Evolutionary conservation across 2,797 vertebrate species (phyloP).

Genomic region (Cossypha heuglini): DNA sequence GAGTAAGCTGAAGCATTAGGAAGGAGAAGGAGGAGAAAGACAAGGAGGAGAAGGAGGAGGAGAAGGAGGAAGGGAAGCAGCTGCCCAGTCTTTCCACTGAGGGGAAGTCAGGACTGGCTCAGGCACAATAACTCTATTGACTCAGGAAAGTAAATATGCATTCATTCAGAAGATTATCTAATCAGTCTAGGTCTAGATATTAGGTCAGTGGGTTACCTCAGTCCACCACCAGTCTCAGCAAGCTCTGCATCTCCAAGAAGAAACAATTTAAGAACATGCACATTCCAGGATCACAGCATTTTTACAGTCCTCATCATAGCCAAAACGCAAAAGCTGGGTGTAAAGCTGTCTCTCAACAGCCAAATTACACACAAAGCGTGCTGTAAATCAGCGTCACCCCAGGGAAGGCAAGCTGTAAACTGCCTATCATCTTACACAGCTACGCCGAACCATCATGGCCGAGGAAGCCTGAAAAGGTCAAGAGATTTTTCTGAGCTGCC

Average conservation of each 20-base stretch:
- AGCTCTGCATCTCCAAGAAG: neutral
- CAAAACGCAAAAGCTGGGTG: slow-evolving; percentile 25
- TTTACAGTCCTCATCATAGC: neutral
- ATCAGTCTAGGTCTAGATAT: slow-evolving; percentile 28
- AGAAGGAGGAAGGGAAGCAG: neutral
- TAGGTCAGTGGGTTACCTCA: slow-evolving; percentile 25
- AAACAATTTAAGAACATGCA: neutral
- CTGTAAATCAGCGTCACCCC: slow-evolving; percentile 51
- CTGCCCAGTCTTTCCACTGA: neutral
- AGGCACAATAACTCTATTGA: slow-evolving; percentile 4
- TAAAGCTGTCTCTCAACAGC: slow-evolving; percentile 25
- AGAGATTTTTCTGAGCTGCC: slow-evolving; percentile 53
- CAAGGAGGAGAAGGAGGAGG: neutral
- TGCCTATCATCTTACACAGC: slow-evolving; percentile 26
- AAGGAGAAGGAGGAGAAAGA: neutral
- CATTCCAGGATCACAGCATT: slow-evolving; percentile 12
- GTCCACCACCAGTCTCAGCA: neutral
- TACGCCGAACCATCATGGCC: neutral
- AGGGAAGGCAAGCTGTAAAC: slow-evolving; percentile 43
- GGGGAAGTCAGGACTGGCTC: neutral
- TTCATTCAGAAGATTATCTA: slow-evolving; percentile 48
- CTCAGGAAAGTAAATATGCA: slow-evolving; percentile 26
- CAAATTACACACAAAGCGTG: slow-evolving; percentile 15
- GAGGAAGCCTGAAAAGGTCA: slow-evolving; percentile 55
- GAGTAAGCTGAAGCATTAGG: neutral